Base-by-base conservation (phyloP, 2,888 invertebrate genomes). In the Spilarctia lutea region DNA sequence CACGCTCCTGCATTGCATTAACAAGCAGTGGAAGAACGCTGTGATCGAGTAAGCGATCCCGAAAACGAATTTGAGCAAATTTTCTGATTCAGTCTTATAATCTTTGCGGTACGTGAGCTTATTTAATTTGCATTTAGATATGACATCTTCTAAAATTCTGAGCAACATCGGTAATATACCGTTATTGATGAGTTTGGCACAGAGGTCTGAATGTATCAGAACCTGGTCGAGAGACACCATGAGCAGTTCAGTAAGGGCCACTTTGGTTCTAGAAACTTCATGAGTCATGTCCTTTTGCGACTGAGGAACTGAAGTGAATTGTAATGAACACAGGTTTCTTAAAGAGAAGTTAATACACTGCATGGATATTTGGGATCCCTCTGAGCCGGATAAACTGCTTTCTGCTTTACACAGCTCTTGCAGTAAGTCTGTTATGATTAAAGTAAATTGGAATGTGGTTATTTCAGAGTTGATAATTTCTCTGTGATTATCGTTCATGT, bases 111-210 rank as follows among this genome's bases (percentile, higher is more conserved):
- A 85, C 77, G 90, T 90, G 77, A 87, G 90, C 81, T 91, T 92
- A 76, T 86, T 88, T 33, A 81, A 83, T 73, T 74, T 75, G 72
- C 88, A 90, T 81, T 96, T 96, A 65, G 93, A 93, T 60, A 94
- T 91, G 6, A 96, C 96, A 76, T 97, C 97, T 85, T 97, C 97
- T 27, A 97, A 85, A 65, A 97, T 89, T 77, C 96, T 91, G 16
- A 97, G 90, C 65, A 97, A 93, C 96, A 97, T 96, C 6, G 97
- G 97, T n/a, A 97, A 83, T 42, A 96, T 94, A 0, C 97, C 97
- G 83, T 96, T 96, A 82, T 96, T 96, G 67, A 97, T 96, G 7
- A 97, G 91, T 72, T 96, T 96, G 65, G 96, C 96, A 73, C 96
- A 96, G 16, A 96, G 92, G 68, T 96, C 96, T 10, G 96, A 91